Base-by-base conservation (phyloP, 2,888 invertebrate genomes). In the Psylliodes chrysocephalus region DNA sequence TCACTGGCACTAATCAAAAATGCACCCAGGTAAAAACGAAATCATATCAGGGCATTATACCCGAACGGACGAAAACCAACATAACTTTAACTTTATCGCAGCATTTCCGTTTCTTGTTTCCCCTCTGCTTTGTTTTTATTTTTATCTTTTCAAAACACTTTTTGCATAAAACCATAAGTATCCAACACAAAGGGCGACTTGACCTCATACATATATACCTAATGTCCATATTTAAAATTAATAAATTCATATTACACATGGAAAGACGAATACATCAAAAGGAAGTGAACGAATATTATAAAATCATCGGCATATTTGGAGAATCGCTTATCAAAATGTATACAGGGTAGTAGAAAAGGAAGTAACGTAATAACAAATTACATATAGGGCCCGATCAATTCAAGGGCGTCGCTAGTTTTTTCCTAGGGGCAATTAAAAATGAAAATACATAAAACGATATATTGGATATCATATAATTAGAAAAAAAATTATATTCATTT, bases 201-300 rank as follows among this genome's bases (percentile, higher is more conserved):
- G 57, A 57, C 57, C 57, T 57, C 57, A 25, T 18, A 53, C 52
- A 52, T 8, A 30, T 35, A 53, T 22, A 19, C 33, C 18, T 51
- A 52, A 52, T 28, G 52, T 25, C 25, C 33, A 17, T 22, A 38
- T 22, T 46, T 18, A 46, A 35, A 57, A 35, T 57, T 47, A 38
- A 35, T 47, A 57, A 57, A 57, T 57, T 57, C 57, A 57, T 54
- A 28, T 54, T 54, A 54, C 42, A 19, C 54, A 54, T 38, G 54
- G 30, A 22, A 40, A 38, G 2, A 15, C 33, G 57, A 47, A 47
- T 57, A 57, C 35, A 57, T 47, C 35, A 35, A 57, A 47, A 57
- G 47, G 57, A 47, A 56, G 6, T 33, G 46, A 44, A 19, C 44
- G 35, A 44, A 55, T 55, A 46, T 38, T 25, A 53, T 44, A 19